phyloP scores from a whole-genome alignment of 1,140 invertebrate species.

The Rhynchophorus ferrugineus region DNA sequence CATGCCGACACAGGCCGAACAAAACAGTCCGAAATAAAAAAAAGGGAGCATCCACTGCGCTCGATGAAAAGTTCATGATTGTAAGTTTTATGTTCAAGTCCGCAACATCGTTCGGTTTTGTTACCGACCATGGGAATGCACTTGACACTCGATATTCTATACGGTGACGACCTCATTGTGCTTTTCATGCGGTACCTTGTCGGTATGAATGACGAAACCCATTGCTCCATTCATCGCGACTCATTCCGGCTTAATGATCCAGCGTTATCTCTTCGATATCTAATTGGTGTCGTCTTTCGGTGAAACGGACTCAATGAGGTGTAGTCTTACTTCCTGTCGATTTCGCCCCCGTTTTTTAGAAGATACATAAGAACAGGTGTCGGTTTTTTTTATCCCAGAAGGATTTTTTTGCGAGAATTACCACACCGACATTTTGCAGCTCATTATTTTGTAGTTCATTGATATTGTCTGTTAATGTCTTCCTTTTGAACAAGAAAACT shows the following conservation, averaged over 20 bases:
- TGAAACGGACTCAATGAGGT: no score
- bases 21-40: background rate
- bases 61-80: conserved; percentile 29
- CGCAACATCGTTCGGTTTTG: conserved; percentile 30
- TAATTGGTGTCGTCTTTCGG: background rate
- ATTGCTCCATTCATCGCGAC: no score
- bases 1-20: background rate
- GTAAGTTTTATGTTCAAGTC: conserved; percentile 38
- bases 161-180: conserved; percentile 15
- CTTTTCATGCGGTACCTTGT: no score
- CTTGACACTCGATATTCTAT: conserved; percentile 37
- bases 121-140: conserved; percentile 33
- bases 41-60: conserved; percentile 17
- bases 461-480: no score
- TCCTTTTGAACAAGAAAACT: no score
- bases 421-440: no score
- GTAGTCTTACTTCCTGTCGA: background rate
- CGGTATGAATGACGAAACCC: no score
- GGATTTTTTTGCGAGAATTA: no score
- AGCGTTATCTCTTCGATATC: background rate
- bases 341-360: no score
- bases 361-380: no score
- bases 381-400: background rate
- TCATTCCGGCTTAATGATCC: background rate
- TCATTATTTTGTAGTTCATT: no score